phyloP scores from a whole-genome alignment of 2,888 invertebrate species.

The Abrostola triplasia region DNA sequence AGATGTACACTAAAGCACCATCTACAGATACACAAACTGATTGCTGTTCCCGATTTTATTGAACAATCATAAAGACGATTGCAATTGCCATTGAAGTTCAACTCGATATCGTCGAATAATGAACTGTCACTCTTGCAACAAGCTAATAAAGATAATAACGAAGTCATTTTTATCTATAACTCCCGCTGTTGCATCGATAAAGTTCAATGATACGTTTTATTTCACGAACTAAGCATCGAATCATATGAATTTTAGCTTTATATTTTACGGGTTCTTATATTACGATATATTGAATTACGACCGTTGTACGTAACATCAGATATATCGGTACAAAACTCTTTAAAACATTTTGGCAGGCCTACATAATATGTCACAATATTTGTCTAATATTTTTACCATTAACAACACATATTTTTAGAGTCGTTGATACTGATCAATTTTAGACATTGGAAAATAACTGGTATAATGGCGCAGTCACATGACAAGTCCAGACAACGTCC shows the following conservation, averaged over 20 bases:
- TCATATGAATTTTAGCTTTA: conserved; percentile 17
- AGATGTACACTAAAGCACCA: conserved; percentile 14
- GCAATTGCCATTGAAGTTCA: conserved; percentile 40
- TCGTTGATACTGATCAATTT: conserved; percentile 64
- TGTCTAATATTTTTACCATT: conserved; percentile 55
- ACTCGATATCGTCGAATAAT: conserved; percentile 40
- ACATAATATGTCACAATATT: conserved; percentile 56
- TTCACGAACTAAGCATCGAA: conserved; percentile 13
- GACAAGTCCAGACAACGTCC: conserved; percentile 71
- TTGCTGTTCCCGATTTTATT: conserved; percentile 37
- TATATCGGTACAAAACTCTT: conserved; percentile 21
- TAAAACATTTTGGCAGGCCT: conserved; percentile 35
- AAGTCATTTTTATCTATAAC: conserved; percentile 31
- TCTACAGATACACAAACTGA: conserved; percentile 18
- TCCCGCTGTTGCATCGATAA: conserved; percentile 28
- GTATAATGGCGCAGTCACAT: conserved; percentile 76
- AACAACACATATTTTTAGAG: conserved; percentile 52
- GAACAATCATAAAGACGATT: conserved; percentile 43
- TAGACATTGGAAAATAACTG: conserved; percentile 73
- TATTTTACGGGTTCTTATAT: conserved; percentile 28
- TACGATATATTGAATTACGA: conserved; percentile 32
- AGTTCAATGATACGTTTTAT: conserved; percentile 38
- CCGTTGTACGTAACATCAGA: conserved; percentile 12
- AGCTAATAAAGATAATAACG: conserved; percentile 50
- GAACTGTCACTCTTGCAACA: conserved; percentile 45